Base-by-base conservation (phyloP, 2,797 vertebrate species). In the Melopsittacus undulatus region DNA sequence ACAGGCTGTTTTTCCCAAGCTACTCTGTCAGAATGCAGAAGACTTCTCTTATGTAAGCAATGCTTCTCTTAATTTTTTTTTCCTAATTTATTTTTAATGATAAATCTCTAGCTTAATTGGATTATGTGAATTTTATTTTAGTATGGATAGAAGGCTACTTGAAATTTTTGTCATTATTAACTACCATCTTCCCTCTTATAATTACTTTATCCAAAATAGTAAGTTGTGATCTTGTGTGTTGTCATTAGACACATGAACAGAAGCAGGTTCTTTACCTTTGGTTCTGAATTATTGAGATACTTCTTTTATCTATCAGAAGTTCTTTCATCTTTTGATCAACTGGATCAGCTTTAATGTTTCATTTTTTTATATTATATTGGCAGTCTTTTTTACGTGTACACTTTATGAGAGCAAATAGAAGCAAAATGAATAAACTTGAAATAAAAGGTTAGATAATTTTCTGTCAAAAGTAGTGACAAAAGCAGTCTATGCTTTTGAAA, bases 1-100 rank as follows among this genome's bases (percentile, higher is more conserved):
- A 89, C 99, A 99, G 97, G 99, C 99, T 57, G 97, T 99, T 94
- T 99, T 99, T 86, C 99, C 99, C 77, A 98, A 98, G 91, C 98
- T 99, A 62, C 98, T 99, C 86, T 99, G 99, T 96, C 98, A 99
- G 97, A 99, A 99, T 29, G 99, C 99, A 0, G 98, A 98, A 87
- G 99, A 99, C 97, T 99, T 99, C 98, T 99, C 99, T 78, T 99
- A 99, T 13, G 99, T 99, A 98, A 99, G 99, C 96, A 42, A 61
- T 13, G 11, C 13, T 91, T 83, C 49, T 52, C 29, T 61, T 48
- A 46, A 49, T 81, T 75, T 11, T 51, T 78, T 57, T 75, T 70
- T 56, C 45, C 18, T 52, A 20, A 4, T 14, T 51, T 63, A n/a
- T 46, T 26, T 76, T 56, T 36, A 57, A 34, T 68, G 19, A 49